Percentiles rank a stretch among this genome's conserved stretches.
These are phyloP conservation scores for Orthosia cruda DNA, from an alignment of 2,888 invertebrate genomes.

Conservation along the genomic window DNA sequence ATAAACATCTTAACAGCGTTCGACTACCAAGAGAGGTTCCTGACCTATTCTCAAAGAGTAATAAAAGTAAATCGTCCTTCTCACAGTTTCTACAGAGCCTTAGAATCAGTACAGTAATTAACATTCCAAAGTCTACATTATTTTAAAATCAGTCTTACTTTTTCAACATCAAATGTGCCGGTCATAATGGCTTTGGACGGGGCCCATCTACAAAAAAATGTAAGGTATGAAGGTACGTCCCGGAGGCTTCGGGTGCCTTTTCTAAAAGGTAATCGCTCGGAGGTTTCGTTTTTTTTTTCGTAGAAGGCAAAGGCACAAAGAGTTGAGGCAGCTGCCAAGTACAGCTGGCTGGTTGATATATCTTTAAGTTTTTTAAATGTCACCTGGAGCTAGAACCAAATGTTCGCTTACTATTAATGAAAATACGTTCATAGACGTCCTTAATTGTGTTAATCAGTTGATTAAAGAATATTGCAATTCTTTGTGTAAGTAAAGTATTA, in stretches of 20 bases:
- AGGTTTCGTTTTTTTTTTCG: conserved; percentile 81
- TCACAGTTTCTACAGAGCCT: conserved; percentile 22
- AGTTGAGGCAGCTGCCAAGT: conserved; percentile 85
- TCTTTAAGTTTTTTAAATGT: conserved; percentile 73
- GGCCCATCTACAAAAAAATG: conserved; percentile 78
- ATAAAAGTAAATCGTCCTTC: conserved; percentile 22
- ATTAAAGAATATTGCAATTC: not conserved
- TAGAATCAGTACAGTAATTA: conserved; percentile 69
- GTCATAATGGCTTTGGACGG: conserved; percentile 81
- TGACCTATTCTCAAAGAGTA: conserved; percentile 1
- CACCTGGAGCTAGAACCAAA: conserved; percentile 70
- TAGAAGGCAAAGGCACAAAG: conserved; percentile 85
- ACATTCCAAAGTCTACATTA: conserved; percentile 77
- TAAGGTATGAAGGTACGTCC: conserved; percentile 79
- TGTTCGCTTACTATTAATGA: conserved; percentile 16
- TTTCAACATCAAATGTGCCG: conserved; percentile 85
- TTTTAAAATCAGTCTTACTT: conserved; percentile 74
- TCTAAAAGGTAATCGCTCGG: conserved; percentile 87
- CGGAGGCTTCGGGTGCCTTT: conserved; percentile 82
- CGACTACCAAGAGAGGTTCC: not conserved
- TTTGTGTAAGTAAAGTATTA: not conserved
- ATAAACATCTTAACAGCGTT: not conserved
- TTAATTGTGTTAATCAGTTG: not conserved
- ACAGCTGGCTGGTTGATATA: conserved; percentile 83
- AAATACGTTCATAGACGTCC: conserved; percentile 2